Evolutionary conservation across 2,888 invertebrate species (phyloP).

Genomic region (Nomada lathburiana): DNA sequence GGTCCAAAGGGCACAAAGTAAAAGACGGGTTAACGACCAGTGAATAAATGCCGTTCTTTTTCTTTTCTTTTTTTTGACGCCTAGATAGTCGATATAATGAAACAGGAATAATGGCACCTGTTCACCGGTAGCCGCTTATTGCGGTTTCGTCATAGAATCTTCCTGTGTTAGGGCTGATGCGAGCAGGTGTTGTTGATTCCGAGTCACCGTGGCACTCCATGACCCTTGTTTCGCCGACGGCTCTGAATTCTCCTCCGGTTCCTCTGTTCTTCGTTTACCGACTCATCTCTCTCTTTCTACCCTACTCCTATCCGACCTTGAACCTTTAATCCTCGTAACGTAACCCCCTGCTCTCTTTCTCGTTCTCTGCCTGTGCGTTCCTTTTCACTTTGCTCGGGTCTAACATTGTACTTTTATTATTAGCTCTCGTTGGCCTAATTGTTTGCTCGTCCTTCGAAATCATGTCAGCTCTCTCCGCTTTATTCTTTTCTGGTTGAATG

Average conservation of each 20-base stretch:
- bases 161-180: slow-evolving; percentile 4
- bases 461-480: slow-evolving; percentile 42
- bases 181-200: slow-evolving; percentile 47
- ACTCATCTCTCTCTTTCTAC: slow-evolving; percentile 29
- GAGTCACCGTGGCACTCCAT: slow-evolving; percentile 36
- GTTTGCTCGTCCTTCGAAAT: slow-evolving; percentile 48
- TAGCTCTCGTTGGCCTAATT: slow-evolving; percentile 47
- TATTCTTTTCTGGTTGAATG: slow-evolving; percentile 48
- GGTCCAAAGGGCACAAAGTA: too few relatives aligned
- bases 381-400: slow-evolving; percentile 40
- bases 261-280: slow-evolving; percentile 32
- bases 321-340: slow-evolving; percentile 62
- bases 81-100: slow-evolving; percentile 51
- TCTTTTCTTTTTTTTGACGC: too few relatives aligned
- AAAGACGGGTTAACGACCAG: slow-evolving; percentile 22
- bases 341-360: slow-evolving; percentile 29
- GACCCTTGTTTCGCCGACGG: slow-evolving; percentile 57
- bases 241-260: slow-evolving; percentile 31
- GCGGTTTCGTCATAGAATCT: slow-evolving; percentile 59
- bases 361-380: neutral
- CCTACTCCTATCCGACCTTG: slow-evolving; percentile 61
- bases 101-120: slow-evolving; percentile 76
- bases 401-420: slow-evolving; percentile 57
- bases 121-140: slow-evolving; percentile 56
- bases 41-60: slow-evolving; percentile 17